These are phyloP conservation scores for Cephus sareptanus DNA, from an alignment of 2,888 invertebrate species.

Conservation along the genomic window DNA sequence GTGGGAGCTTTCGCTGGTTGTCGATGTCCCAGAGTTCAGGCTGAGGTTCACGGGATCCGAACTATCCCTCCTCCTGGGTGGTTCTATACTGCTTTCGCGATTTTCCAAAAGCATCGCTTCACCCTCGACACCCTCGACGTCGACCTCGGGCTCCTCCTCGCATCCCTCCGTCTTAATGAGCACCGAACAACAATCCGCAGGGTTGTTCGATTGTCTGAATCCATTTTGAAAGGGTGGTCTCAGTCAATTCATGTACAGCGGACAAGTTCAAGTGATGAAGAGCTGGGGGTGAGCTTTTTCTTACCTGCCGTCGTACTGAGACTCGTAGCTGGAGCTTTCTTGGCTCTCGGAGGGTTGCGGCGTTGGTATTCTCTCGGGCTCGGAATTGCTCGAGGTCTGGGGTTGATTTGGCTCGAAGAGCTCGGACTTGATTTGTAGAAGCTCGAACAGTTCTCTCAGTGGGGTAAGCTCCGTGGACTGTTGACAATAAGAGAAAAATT, in stretches of 20 bases:
- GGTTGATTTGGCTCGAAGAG: slow-evolving; percentile 62
- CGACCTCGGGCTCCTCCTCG: slow-evolving; percentile 61
- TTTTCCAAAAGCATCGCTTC: slow-evolving; percentile 58
- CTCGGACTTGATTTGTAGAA: slow-evolving; percentile 87
- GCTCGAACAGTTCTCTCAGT: slow-evolving; percentile 84
- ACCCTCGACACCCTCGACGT: slow-evolving; percentile 67
- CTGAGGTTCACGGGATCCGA: slow-evolving; percentile 86
- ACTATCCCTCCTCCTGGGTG: slow-evolving; percentile 77
- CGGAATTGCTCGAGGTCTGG: slow-evolving; percentile 58
- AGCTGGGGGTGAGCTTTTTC: slow-evolving; percentile 10
- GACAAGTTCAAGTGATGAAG: background rate
- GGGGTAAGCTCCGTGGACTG: slow-evolving; percentile 84
- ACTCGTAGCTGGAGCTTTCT: slow-evolving; percentile 64
- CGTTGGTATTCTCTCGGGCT: slow-evolving; percentile 61
- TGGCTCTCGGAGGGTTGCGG: slow-evolving; percentile 63
- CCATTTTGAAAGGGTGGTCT: background rate
- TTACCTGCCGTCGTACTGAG: slow-evolving; percentile 63
- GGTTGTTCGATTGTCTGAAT: slow-evolving; percentile 59
- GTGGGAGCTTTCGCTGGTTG: slow-evolving; percentile 60
- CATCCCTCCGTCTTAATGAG: slow-evolving; percentile 63
- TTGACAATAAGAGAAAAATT: slow-evolving; percentile 54
- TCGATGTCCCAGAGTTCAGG: slow-evolving; percentile 62
- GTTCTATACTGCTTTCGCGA: slow-evolving; percentile 64
- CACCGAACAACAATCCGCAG: slow-evolving; percentile 64
- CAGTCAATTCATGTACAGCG: background rate